A percentile compares a stretch with the other conserved stretches of the same genome.
These are phyloP conservation scores for Eupithecia insigniata DNA, from an alignment of 2,888 invertebrate genomes.

Conservation along the genomic window DNA sequence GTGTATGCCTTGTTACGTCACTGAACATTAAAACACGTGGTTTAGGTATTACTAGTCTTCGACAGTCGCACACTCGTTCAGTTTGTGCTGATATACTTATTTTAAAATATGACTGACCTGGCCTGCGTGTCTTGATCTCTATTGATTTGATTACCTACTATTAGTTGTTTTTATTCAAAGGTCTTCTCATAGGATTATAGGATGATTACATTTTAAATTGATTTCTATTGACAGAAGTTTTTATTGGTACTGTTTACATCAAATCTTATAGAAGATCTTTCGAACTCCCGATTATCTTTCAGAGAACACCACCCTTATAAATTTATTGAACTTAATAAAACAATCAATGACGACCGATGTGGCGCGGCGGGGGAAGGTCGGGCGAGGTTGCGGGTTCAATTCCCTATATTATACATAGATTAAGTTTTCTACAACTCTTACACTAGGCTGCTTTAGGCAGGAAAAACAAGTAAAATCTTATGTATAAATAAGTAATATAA, in stretches of 20 bases:
- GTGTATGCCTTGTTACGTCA: not conserved
- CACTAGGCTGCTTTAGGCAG: not conserved
- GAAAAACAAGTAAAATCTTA: not conserved
- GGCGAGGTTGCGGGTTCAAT: too few relatives aligned
- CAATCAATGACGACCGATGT: not conserved
- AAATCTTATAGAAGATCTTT: too few relatives aligned
- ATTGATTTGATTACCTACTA: not conserved
- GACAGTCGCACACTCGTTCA: not conserved
- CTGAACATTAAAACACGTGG: constrained; percentile 5
- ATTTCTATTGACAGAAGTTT: too few relatives aligned
- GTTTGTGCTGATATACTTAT: not conserved
- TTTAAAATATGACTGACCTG: not conserved
- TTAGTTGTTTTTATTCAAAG: not conserved
- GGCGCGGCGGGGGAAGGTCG: too few relatives aligned
- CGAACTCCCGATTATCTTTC: not conserved
- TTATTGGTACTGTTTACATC: not conserved
- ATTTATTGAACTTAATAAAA: not conserved
- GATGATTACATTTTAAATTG: not conserved
- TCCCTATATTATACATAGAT: not conserved
- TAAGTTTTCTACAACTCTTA: not conserved
- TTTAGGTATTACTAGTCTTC: not conserved
- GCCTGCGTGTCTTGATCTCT: not conserved
- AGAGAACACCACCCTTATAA: not conserved
- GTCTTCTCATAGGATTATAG: not conserved
- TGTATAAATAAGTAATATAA: too few relatives aligned